Base-by-base conservation (phyloP, 2,113 vertebrate species). In the Ranitomeya imitator region DNA sequence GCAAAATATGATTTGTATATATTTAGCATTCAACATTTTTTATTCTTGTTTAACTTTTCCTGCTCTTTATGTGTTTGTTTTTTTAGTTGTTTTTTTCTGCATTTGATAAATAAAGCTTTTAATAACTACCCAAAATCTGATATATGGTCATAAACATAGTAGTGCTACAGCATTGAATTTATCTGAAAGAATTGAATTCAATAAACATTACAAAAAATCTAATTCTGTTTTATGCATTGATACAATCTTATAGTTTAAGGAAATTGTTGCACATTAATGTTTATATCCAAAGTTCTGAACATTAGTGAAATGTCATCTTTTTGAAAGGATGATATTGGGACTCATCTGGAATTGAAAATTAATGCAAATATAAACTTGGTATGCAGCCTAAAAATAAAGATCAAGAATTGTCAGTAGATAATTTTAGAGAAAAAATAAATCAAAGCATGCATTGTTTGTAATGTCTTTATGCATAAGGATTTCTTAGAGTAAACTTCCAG, bases 241-340 rank as follows among this genome's bases (percentile, higher is more conserved):
- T 55, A 79, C 51, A 79, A 54, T 54, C 74, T 77, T 4, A 55
- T 79, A 13, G 19, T 51, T 79, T 79, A 55, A 79, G 51, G 52
- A 52, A 79, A 55, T 21, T 10, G 23, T 79, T 55, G n/a, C 1
- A 79, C 55, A 79, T 54, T 55, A 52, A 55, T 54, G 45, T 13
- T 77, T 79, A 54, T 79, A 79, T 52, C 51, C 76, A n/a, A n/a
- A 21, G 51, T 31, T 10, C 76, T 79, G 21, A 7, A 79, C 52
- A 54, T 79, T 79, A 55, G 76, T 79, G 11, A 79, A 79, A 79
- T 55, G 51, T 10, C 52, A 79, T 79, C 51, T 54, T 79, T 79
- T 79, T 23, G 21, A 79, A 79, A 55, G n/a, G 5, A 79, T 79
- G 76, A 52, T 79, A 77, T 55, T n/a, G 19, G n/a, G 21, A 55